A percentile compares a stretch with the other conserved stretches of the same genome.
Conservation (phyloP, 2,797 vertebrate species). For the Parambassis ranga region DNA sequence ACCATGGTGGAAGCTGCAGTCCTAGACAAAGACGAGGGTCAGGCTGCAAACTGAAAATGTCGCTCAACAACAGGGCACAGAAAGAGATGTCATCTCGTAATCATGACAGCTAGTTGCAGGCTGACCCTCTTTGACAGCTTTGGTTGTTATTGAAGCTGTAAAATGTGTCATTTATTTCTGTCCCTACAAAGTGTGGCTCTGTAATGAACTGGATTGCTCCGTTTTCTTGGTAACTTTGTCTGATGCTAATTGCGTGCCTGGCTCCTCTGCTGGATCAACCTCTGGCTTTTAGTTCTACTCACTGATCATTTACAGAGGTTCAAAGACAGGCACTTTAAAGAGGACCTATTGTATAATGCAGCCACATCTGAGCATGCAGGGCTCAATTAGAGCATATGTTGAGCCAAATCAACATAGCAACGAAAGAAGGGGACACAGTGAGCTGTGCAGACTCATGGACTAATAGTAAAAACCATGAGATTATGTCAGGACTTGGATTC, state of each 20-base stretch:
- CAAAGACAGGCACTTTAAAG: constrained; percentile 36
- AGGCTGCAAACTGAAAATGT: constrained; percentile 29
- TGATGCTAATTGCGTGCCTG: constrained; percentile 35
- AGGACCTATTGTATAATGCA: constrained; percentile 10
- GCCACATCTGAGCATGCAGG: constrained; percentile 8
- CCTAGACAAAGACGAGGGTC: not conserved
- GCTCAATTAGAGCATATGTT: constrained; percentile 26
- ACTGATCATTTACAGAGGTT: constrained; percentile 26
- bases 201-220: not conserved
- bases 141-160: not conserved
- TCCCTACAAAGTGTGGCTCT: not conserved
- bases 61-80: not conserved
- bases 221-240: constrained; percentile 27
- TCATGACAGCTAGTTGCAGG: not conserved
- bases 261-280: constrained; percentile 19
- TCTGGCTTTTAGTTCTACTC: constrained; percentile 29
- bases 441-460: not conserved
- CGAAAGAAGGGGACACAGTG: not conserved
- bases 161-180: not conserved
- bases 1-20: not conserved
- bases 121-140: constrained; percentile 11
- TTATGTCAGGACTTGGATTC: too few relatives aligned
- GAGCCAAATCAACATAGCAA: not conserved
- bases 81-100: constrained; percentile 5
- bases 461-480: not conserved